Conservation (phyloP, 1,140 invertebrate genomes). For the Bradynema listronoti region DNA sequence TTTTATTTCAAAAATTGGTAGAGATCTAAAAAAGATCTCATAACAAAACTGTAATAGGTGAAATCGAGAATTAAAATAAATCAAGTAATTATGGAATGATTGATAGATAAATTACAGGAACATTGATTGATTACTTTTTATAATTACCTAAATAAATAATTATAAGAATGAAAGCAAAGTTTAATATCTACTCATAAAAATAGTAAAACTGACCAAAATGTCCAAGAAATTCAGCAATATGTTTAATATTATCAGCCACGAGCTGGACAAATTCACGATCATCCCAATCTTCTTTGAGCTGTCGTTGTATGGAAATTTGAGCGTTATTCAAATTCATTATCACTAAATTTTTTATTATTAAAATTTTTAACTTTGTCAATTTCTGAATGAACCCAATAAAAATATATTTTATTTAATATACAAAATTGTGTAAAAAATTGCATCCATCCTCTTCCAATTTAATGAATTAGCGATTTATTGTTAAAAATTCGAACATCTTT, state of each 20-base stretch:
- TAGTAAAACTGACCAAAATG: constrained; percentile 1
- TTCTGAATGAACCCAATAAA: too few species aligned
- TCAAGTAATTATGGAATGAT: not conserved
- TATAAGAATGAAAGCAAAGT: not conserved
- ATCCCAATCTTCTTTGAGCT: constrained; percentile 42
- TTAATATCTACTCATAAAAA: not conserved
- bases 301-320: constrained; percentile 37
- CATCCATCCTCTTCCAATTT: too few species aligned
- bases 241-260: constrained; percentile 34
- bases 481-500: too few species aligned
- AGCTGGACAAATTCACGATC: constrained; percentile 37
- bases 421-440: too few species aligned
- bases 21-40: not conserved
- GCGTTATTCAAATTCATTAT: too few species aligned
- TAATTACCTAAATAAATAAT: too few species aligned
- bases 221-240: constrained; percentile 29
- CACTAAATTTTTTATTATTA: too few species aligned
- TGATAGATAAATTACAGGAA: not conserved
- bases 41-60: not conserved
- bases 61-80: not conserved
- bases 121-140: not conserved
- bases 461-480: too few species aligned
- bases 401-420: too few species aligned
- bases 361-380: too few species aligned
- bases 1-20: too few species aligned